Base-by-base conservation (phyloP, 2,113 vertebrate species). In the Clarias macrocephalus region DNA sequence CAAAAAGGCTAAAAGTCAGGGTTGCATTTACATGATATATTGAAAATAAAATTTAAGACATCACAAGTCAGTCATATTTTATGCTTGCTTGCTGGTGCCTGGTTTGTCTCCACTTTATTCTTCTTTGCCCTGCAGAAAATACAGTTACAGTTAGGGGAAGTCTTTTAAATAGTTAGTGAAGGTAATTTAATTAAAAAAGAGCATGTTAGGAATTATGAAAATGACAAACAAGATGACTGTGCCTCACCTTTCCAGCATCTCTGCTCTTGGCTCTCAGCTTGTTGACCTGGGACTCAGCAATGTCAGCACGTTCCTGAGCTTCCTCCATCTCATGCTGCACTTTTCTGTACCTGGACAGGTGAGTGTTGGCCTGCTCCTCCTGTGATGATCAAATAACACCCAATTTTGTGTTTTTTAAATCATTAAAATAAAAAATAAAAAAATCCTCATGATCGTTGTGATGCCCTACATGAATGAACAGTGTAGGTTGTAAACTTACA, bases 281-380 rank as follows among this genome's bases (percentile, higher is more conserved):
- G 93, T 96, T 96, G 91, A 96, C 95, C 89, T 96, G 95, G 25
- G 96, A 95, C 90, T 97, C 96, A 0, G 95, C 94, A 0, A 96
- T 96, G 57, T 97, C 96, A 0, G 95, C 96, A 28, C 95, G 93
- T 88, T 97, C 96, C 90, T 96, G 94, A 3, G 96, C 94, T 90
- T 96, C 95, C 85, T 97, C 95, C 87, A 96, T 89, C 87, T 96
- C 95, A 37, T 96, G 95, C 91, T 96, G 96, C 79, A 95, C 80
- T 83, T 95, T 95, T 84, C 95, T 95, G 93, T 93, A 95, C 89
- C 93, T 93, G 88, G 93, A 93, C 90, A 94, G 66, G 76, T 95
- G 92, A 0, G 2, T 56, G 60, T 90, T 95, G 90, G 93, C 93
- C 86, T 92, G 85, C 59, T 95, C 91, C 87, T 93, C 96, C 94